Evolutionary conservation across 2,888 invertebrate genomes (phyloP), one percentile per base, ranked within the genome.

Genomic region (Heliconius erato): DNA sequence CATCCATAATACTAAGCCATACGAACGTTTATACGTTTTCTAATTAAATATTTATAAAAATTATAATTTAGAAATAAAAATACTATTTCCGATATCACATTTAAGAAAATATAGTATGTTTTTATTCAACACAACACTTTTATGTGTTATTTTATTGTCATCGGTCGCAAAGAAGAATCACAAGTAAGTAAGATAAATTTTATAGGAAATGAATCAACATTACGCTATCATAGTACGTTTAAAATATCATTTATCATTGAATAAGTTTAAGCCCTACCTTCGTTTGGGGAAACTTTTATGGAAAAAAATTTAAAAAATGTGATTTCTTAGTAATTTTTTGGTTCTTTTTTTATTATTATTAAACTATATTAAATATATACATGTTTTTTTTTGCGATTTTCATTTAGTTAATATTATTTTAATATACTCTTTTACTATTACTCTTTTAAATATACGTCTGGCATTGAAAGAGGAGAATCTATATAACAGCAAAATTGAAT

Each of bases 161-260:
- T 16, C 26, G 9, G 6, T 49, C 16, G 72, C 14, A 26, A 72
- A 26, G 4, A 16, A 71, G n/a, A 72, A 26, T 26, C 72, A 49
- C 71, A 23, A 71, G n/a, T 44, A 72, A 72, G 72, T 19, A 72
- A 49, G 44, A 72, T 49, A 72, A 26, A 72, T 72, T 49, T 49
- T 26, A 26, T 26, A 44, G 19, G 9, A 72, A 72, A 72, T 72
- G 7, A 72, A 49, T 72, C 49, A 49, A 26, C 44, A 26, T 7
- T 49, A 49, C 9, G 49, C 49, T 72, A 26, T 49, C 19, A 72
- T 44, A 49, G 9, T 28, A 72, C 72, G 4, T 28, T 49, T 72
- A 44, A 71, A 71, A 49, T 49, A 26, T 49, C 26, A 49, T 72
- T 72, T 28, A 26, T 44, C 44, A 72, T 14, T 71, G 12, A 71